Evolutionary conservation across 2,888 invertebrate genomes (phyloP).

Genomic region (Parnassius glacialis): DNA sequence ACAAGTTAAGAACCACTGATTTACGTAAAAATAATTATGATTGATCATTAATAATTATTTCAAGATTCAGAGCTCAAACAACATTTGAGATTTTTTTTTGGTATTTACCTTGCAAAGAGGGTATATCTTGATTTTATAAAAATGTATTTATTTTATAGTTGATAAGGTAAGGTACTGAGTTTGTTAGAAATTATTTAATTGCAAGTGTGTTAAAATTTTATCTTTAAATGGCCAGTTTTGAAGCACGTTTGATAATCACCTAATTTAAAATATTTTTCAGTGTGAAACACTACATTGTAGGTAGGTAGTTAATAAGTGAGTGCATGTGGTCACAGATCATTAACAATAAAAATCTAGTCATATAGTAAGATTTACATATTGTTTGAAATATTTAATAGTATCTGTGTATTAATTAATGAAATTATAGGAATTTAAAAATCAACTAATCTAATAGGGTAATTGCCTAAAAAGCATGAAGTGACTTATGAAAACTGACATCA

Average conservation of each 20-base stretch:
- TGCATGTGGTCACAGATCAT: not conserved
- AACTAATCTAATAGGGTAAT: too few species aligned
- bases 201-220: slow-evolving; percentile 4
- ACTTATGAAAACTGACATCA: slow-evolving; percentile 12
- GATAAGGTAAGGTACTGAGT: too few species aligned
- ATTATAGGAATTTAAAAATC: too few species aligned
- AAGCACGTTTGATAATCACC: slow-evolving; percentile 12
- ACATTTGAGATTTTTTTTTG: too few species aligned
- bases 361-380: not conserved
- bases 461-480: not conserved
- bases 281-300: slow-evolving; percentile 26
- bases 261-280: slow-evolving; percentile 5
- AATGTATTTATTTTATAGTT: too few species aligned
- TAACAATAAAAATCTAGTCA: not conserved
- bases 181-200: not conserved
- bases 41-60: too few species aligned
- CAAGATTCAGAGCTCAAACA: too few species aligned
- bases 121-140: too few species aligned
- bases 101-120: too few species aligned
- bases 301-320: not conserved
- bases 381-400: not conserved
- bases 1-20: too few species aligned
- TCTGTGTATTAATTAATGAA: too few species aligned
- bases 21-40: too few species aligned
- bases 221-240: not conserved